phyloP scores from a whole-genome alignment of 2,113 vertebrate genomes.

The Paraplagusia blochii region DNA sequence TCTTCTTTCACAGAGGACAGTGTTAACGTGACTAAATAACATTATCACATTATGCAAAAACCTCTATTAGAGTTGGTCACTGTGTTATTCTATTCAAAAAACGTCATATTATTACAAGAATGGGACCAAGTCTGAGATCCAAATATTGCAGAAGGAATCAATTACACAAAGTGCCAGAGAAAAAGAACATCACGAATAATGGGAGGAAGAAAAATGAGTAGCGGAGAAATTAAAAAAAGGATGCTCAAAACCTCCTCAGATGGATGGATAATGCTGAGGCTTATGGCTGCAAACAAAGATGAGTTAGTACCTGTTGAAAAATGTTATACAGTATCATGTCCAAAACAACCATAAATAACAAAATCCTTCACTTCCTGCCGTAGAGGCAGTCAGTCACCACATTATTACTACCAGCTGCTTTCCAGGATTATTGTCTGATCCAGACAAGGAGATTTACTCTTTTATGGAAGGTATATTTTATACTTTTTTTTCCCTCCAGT shows the following conservation, averaged over 20 bases:
- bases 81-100: slow-evolving; percentile 26
- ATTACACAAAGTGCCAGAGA: slow-evolving; percentile 42
- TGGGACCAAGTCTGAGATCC: slow-evolving; percentile 6
- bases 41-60: slow-evolving; percentile 54
- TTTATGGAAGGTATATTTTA: too few relatives aligned
- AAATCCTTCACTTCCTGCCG: slow-evolving; percentile 20
- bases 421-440: too few relatives aligned
- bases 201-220: slow-evolving; percentile 65
- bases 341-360: slow-evolving; percentile 1
- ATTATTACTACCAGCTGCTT: too few relatives aligned
- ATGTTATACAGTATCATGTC: too few relatives aligned
- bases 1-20: slow-evolving; percentile 47
- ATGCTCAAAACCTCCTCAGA: slow-evolving; percentile 71
- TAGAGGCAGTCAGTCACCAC: too few relatives aligned
- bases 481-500: too few relatives aligned
- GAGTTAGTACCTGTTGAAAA: slow-evolving; percentile 53
- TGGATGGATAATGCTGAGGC: slow-evolving; percentile 66
- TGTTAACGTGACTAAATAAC: slow-evolving; percentile 62
- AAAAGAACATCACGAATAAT: slow-evolving; percentile 58
- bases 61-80: slow-evolving; percentile 54
- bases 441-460: too few relatives aligned
- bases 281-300: slow-evolving; percentile 62
- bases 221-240: slow-evolving; percentile 72
- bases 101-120: slow-evolving; percentile 26
- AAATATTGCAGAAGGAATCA: slow-evolving; percentile 20